These are phyloP conservation scores for Cricetomys ansorgei DNA, from an alignment of 2,113 vertebrate species.

Conservation along the genomic window DNA sequence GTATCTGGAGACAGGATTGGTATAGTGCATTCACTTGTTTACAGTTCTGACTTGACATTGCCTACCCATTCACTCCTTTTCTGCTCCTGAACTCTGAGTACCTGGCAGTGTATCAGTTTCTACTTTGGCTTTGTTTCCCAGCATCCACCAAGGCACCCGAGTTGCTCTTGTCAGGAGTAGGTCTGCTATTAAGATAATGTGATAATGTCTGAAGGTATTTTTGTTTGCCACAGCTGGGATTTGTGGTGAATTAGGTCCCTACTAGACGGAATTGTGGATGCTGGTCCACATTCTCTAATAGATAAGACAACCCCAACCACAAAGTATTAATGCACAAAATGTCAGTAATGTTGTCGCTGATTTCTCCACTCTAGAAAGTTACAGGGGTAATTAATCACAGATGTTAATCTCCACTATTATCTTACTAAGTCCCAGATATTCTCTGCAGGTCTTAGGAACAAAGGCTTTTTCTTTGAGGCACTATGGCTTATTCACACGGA, in stretches of 20 bases:
- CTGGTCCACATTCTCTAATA: background rate
- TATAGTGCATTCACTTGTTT: background rate
- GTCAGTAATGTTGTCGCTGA: background rate
- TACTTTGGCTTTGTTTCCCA: background rate
- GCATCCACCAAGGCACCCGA: background rate
- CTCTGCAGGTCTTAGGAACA: background rate
- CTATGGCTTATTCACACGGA: background rate
- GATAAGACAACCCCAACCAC: background rate
- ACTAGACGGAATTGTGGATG: fast-evolving
- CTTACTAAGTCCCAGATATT: background rate
- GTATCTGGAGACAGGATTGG: background rate
- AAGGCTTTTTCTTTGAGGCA: background rate
- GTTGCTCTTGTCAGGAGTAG: background rate
- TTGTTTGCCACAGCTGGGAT: background rate
- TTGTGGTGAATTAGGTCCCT: background rate
- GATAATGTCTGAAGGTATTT: background rate
- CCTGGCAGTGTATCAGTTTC: background rate
- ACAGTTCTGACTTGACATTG: background rate
- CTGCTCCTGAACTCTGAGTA: background rate
- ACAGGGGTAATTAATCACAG: background rate
- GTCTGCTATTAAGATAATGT: background rate
- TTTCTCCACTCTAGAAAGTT: background rate
- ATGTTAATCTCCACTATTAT: background rate
- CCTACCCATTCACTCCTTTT: background rate
- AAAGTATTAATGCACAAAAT: background rate